Percentiles rank a stretch among this genome's conserved stretches.
phyloP scores from a whole-genome alignment of 1,140 invertebrate genomes.

The Diprion similis region DNA sequence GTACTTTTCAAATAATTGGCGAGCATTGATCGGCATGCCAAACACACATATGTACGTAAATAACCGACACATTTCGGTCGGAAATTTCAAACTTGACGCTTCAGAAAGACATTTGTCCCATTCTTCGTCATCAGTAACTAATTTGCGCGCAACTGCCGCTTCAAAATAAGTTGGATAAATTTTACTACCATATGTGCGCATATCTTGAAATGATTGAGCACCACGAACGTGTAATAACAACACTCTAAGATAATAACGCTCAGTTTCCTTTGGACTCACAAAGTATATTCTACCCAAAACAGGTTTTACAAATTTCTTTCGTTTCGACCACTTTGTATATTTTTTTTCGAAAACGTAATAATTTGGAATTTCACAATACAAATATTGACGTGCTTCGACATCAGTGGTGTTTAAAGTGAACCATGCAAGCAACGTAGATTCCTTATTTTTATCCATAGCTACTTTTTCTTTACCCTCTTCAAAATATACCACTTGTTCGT shows the following conservation, averaged over 20 bases:
- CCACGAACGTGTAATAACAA: slow-evolving; percentile 27
- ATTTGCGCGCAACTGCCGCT: slow-evolving; percentile 9
- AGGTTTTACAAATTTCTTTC: too few species aligned
- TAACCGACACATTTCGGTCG: slow-evolving; percentile 20
- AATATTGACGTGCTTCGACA: too few species aligned
- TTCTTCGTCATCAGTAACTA: slow-evolving; percentile 4
- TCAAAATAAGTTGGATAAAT: slow-evolving; percentile 14
- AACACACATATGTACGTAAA: slow-evolving; percentile 26
- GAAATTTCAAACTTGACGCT: too few species aligned
- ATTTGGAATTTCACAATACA: too few species aligned
- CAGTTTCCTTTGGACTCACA: slow-evolving; percentile 30
- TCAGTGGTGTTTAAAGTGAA: too few species aligned
- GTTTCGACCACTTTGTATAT: too few species aligned
- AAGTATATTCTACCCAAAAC: too few species aligned
- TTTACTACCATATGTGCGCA: not conserved
- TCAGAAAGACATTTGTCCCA: too few species aligned
- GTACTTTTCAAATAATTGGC: slow-evolving; percentile 23
- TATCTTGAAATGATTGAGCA: slow-evolving; percentile 15
- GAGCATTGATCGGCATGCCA: slow-evolving; percentile 22
- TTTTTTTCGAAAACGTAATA: too few species aligned
- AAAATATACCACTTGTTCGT: slow-evolving; percentile 26
- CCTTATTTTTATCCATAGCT: too few species aligned
- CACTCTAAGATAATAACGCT: slow-evolving; percentile 35
- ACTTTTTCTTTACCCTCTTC: slow-evolving; percentile 22
- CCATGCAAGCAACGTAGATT: too few species aligned